These are phyloP conservation scores for Todiramphus saurophagus DNA, from an alignment of 2,113 vertebrate genomes.

Conservation along the genomic window DNA sequence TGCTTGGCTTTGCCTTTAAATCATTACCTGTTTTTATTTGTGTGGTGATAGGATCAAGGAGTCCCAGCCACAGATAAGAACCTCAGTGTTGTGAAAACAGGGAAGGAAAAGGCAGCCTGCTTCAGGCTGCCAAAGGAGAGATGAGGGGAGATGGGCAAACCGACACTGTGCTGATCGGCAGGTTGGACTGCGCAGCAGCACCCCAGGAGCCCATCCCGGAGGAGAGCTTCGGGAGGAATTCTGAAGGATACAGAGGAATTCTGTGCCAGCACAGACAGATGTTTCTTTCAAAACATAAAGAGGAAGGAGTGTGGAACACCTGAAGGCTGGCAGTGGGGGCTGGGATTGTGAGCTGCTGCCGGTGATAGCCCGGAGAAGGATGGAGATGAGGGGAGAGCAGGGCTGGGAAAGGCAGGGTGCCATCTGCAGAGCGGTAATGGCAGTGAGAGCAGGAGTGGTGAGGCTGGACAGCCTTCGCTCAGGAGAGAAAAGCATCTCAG, in stretches of 20 bases:
- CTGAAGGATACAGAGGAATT: neutral
- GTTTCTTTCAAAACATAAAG: neutral
- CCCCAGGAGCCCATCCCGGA: neutral
- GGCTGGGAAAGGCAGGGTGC: neutral
- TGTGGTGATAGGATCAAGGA: conserved; percentile 45
- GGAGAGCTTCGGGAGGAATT: neutral
- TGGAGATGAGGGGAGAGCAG: neutral
- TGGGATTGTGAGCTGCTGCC: neutral
- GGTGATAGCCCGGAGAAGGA: neutral
- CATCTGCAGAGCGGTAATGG: accelerated
- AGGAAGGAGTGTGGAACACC: neutral
- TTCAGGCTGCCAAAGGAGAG: neutral
- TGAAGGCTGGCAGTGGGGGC: neutral
- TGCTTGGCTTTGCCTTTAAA: neutral
- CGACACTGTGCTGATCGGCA: accelerated
- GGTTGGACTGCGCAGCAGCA: accelerated
- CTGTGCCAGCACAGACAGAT: too few species aligned
- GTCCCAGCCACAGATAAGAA: conserved; percentile 42
- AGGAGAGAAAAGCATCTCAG: neutral
- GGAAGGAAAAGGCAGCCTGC: neutral
- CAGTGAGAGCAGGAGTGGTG: neutral
- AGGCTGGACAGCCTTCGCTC: neutral
- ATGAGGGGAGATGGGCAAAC: neutral
- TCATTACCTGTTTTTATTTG: conserved; percentile 47
- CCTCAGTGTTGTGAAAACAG: conserved; percentile 23